Base-by-base conservation (phyloP, 2,113 vertebrate genomes). In the Laticauda colubrina region DNA sequence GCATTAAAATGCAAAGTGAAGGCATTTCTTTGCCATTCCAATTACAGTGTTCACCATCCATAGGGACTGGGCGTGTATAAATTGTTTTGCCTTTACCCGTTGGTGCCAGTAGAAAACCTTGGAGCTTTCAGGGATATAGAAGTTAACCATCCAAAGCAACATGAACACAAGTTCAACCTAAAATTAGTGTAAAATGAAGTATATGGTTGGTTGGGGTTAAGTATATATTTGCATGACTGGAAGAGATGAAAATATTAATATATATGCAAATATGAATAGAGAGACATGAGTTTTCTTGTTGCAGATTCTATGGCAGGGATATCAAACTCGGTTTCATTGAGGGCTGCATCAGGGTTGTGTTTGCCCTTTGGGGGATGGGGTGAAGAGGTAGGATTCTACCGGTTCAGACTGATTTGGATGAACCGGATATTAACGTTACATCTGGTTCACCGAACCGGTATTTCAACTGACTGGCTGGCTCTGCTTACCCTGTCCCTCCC, bases 241-340 rank as follows among this genome's bases (percentile, higher is more conserved):
- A 88, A 92, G 86, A n/a, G 24, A 92, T 69, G 59, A n/a, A 92
- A 92, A 88, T 75, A 75, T 88, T 53, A 69, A 88, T 92, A 88
- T 88, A 23, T 92, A 92, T 92, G 91, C 91, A 92, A 92, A 92
- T 92, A 75, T 18, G 20, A 88, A 88, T 18, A 88, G 11, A 88
- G 48, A 29, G 34, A 69, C 59, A 61, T 69, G 64, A 51, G 56
- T 88, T 75, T 61, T 59, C 23, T 88, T 29, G 39, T 69, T 69
- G 45, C 18, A 21, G 34, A 7, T 53, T 92, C 26, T 51, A 43
- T 43, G 11, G 39, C 15, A 53, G 51, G 51, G 51, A 12, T 53
- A 12, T 53, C 11, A 53, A 53, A 53, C 51, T 53, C 51, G 11
- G 12, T 53, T 53, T 53, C 51, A 53, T 53, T 53, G 51, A 5